Conservation (phyloP, 2,888 invertebrate genomes). For the Brachypalpus laphriformis region DNA sequence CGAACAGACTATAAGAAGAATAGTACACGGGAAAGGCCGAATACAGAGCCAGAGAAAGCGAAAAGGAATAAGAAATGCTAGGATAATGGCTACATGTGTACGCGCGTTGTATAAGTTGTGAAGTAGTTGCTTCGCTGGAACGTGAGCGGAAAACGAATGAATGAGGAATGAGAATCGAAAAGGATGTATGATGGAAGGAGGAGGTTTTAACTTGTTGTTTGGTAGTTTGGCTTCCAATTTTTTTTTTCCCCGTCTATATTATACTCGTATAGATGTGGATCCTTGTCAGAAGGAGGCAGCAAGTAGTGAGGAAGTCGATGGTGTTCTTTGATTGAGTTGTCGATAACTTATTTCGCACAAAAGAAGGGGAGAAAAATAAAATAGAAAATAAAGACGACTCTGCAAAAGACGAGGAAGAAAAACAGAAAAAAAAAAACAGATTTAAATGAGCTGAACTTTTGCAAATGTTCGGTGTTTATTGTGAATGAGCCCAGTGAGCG, state of each 20-base stretch:
- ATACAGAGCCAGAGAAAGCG: neutral
- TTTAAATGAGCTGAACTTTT: conserved; percentile 57
- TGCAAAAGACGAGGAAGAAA: conserved; percentile 1
- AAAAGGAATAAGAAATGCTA: conserved; percentile 42
- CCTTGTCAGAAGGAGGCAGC: neutral
- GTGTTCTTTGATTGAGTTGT: conserved; percentile 69
- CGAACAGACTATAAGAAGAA: conserved; percentile 37
- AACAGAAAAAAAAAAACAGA: conserved; percentile 42
- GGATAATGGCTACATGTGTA: conserved; percentile 73
- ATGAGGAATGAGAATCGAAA: conserved; percentile 9
- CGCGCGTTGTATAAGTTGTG: conserved; percentile 69
- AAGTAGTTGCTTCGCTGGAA: conserved; percentile 62
- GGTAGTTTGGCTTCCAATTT: conserved; percentile 54
- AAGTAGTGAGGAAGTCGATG: conserved; percentile 48
- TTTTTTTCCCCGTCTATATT: conserved; percentile 3
- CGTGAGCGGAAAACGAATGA: conserved; percentile 64
- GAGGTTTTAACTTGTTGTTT: conserved; percentile 66
- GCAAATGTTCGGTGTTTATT: conserved; percentile 44
- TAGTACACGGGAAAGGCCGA: conserved; percentile 14
- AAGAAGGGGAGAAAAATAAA: neutral
- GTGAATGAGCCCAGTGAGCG: conserved; percentile 46
- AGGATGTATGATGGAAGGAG: neutral
- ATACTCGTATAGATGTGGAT: neutral
- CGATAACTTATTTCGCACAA: conserved; percentile 65
- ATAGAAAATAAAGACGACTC: neutral